phyloP scores from a whole-genome alignment of 2,888 invertebrate species.

The Tinea pellionella region DNA sequence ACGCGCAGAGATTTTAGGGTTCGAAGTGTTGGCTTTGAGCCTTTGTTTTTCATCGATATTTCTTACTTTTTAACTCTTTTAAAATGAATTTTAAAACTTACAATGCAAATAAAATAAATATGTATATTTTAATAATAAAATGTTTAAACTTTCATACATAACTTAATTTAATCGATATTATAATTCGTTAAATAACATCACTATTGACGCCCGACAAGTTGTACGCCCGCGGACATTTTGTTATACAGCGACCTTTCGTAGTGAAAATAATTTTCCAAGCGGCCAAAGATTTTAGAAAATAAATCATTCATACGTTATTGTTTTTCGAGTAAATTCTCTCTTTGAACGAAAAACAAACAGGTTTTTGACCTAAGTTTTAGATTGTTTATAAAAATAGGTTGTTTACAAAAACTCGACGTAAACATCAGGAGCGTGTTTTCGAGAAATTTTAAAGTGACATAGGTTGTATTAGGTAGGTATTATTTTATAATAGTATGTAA shows the following conservation, averaged over 20 bases:
- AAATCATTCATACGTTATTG: background rate
- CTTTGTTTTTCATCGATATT: constrained; percentile 12
- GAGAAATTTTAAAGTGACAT: background rate
- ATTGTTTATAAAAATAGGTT: background rate
- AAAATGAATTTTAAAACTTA: background rate
- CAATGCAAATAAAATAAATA: too few species aligned
- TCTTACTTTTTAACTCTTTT: background rate
- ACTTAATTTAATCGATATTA: too few species aligned
- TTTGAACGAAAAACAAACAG: background rate
- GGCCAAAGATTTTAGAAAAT: background rate
- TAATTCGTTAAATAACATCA: constrained; percentile 22
- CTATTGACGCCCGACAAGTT: constrained; percentile 33
- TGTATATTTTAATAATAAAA: too few species aligned
- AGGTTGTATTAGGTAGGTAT: too few species aligned
- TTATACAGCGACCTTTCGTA: constrained; percentile 31
- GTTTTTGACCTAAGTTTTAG: background rate
- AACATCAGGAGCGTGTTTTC: background rate
- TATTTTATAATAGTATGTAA: too few species aligned
- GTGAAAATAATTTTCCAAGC: constrained; percentile 8
- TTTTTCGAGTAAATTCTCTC: background rate
- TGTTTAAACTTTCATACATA: too few species aligned
- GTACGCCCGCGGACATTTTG: constrained; percentile 43
- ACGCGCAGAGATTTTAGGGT: constrained; percentile 30
- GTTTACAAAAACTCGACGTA: background rate
- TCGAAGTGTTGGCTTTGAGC: constrained; percentile 22